phyloP scores from a whole-genome alignment of 2,113 vertebrate species.

The Lophotis ruficrista region DNA sequence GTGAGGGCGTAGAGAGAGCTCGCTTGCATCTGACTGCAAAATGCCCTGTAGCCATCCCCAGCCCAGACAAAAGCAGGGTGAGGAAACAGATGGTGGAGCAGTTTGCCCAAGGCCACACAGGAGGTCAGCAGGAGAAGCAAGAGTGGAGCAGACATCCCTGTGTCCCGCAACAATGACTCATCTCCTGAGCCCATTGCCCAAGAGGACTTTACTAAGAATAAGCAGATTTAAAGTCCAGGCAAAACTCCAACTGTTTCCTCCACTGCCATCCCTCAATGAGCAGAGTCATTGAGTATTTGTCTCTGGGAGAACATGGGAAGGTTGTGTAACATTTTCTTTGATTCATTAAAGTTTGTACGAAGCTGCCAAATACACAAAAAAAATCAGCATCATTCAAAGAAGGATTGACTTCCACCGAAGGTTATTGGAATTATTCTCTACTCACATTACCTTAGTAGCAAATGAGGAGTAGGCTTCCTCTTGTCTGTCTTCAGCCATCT shows the following conservation, averaged over 20 bases:
- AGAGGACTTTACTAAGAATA: background rate
- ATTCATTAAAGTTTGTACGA: background rate
- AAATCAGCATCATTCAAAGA: background rate
- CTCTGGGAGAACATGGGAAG: background rate
- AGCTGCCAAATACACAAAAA: background rate
- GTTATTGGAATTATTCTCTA: background rate
- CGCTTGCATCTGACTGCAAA: background rate
- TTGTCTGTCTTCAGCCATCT: background rate
- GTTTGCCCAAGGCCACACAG: conserved; percentile 13
- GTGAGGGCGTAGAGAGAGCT: background rate
- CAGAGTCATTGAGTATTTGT: background rate
- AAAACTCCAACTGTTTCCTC: background rate
- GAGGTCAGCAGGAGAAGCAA: conserved; percentile 10
- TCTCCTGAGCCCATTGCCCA: background rate
- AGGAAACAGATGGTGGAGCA: conserved; percentile 40
- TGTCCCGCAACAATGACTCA: background rate
- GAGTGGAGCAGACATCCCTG: background rate
- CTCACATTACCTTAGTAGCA: background rate
- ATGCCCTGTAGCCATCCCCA: background rate
- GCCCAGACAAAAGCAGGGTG: background rate
- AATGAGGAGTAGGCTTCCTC: background rate
- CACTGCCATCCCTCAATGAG: background rate
- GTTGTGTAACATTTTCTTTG: background rate
- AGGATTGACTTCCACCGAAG: background rate
- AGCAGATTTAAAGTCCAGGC: background rate